Evolutionary conservation across 2,888 invertebrate genomes (phyloP).

Genomic region (Eucera pruinosa): DNA sequence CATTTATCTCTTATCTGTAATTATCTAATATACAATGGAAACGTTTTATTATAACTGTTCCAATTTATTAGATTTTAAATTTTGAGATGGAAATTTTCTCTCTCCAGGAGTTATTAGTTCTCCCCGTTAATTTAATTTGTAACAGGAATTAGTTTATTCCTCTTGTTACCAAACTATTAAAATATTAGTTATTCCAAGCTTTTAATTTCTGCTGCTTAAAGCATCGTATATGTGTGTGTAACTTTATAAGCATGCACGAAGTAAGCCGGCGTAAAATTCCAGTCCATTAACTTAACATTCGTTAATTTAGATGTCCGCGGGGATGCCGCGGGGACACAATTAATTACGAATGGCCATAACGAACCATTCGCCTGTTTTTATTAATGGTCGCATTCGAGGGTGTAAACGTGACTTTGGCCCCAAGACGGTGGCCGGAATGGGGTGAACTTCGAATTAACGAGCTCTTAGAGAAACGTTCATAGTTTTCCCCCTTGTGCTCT

Average conservation of each 20-base stretch:
- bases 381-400: constrained; percentile 53
- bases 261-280: constrained; percentile 41
- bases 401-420: constrained; percentile 57
- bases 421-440: constrained; percentile 44
- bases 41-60: too few relatives aligned
- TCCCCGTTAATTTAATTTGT: too few relatives aligned
- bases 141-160: too few relatives aligned
- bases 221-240: neutral
- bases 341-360: constrained; percentile 58
- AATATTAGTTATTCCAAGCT: too few relatives aligned
- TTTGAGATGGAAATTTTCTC: too few relatives aligned
- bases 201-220: too few relatives aligned
- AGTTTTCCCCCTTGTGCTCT: constrained; percentile 11
- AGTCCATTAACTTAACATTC: constrained; percentile 46
- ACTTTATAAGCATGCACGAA: constrained; percentile 3
- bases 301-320: constrained; percentile 47
- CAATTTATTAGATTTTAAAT: too few relatives aligned
- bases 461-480: constrained; percentile 37
- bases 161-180: too few relatives aligned
- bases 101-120: too few relatives aligned
- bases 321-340: constrained; percentile 44
- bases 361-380: constrained; percentile 59
- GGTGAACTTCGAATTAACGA: constrained; percentile 54
- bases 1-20: too few relatives aligned
- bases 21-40: too few relatives aligned